A percentile compares a stretch with the other conserved stretches of the same genome.
These are phyloP conservation scores for Platycheirus albimanus DNA, from an alignment of 2,888 invertebrate species.

Conservation along the genomic window DNA sequence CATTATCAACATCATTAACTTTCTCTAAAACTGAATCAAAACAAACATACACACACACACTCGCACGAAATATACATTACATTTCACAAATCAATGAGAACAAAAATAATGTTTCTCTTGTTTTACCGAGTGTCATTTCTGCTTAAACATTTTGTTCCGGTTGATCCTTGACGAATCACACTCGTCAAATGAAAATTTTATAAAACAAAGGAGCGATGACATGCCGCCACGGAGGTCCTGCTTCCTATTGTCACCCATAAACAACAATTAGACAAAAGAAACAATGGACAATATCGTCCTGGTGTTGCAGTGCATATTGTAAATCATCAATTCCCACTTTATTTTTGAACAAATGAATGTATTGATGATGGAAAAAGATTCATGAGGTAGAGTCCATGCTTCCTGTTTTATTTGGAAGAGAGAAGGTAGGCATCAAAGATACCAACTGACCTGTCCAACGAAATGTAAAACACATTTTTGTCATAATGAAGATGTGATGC, in stretches of 20 bases:
- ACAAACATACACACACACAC: too few relatives aligned
- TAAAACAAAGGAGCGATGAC: constrained; percentile 47
- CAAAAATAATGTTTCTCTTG: constrained; percentile 17
- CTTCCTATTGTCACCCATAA: constrained; percentile 42
- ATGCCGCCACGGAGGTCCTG: constrained; percentile 52
- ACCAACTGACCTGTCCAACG: too few relatives aligned
- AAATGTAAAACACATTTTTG: not conserved
- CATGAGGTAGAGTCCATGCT: constrained; percentile 6
- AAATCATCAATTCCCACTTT: constrained; percentile 69
- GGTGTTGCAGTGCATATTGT: constrained; percentile 60
- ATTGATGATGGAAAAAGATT: not conserved
- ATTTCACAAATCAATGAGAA: constrained; percentile 12
- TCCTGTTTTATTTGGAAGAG: constrained; percentile 29
- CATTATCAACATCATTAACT: constrained; percentile 25
- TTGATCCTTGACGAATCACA: constrained; percentile 61
- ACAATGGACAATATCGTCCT: constrained; percentile 51
- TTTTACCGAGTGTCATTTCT: not conserved
- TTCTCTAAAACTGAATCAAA: not conserved
- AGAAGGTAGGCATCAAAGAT: too few relatives aligned
- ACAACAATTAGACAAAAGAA: constrained; percentile 58
- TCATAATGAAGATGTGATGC: not conserved
- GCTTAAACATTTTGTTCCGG: constrained; percentile 57
- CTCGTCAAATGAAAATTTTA: constrained; percentile 44
- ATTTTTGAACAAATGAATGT: constrained; percentile 11
- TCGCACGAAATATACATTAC: not conserved